Conservation (phyloP, 2,888 invertebrate species). For the Hydriomena furcata region DNA sequence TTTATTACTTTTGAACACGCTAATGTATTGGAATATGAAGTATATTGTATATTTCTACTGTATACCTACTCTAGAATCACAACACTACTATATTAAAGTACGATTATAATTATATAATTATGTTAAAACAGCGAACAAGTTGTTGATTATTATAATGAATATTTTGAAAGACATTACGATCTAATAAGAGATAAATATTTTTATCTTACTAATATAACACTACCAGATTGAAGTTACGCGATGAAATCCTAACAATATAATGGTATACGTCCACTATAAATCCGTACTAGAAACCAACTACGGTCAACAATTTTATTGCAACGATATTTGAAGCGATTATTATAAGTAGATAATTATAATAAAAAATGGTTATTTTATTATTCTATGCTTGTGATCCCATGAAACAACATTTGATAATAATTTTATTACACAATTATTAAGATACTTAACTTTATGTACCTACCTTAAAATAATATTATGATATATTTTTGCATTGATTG, state of each 20-base stretch:
- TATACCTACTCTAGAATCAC: conserved; percentile 21
- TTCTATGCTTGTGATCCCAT: conserved; percentile 45
- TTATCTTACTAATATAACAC: background rate
- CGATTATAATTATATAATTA: background rate
- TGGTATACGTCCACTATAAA: no score
- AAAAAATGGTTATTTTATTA: background rate
- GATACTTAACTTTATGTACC: no score
- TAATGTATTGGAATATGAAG: conserved; percentile 22
- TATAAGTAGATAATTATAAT: background rate
- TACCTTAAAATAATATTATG: conserved; percentile 9
- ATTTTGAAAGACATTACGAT: conserved; percentile 7
- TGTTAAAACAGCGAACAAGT: background rate
- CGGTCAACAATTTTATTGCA: no score
- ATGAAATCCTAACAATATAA: no score
- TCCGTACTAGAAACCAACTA: no score
- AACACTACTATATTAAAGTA: conserved; percentile 15
- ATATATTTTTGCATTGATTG: conserved; percentile 72
- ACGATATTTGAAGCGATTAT: no score
- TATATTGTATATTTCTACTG: background rate
- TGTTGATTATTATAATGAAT: conserved; percentile 18
- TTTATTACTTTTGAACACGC: conserved; percentile 38
- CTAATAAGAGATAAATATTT: background rate
- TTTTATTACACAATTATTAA: conserved; percentile 26
- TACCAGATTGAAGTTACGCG: no score
- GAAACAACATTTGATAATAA: conserved; percentile 35